phyloP scores from a whole-genome alignment of 2,888 invertebrate genomes.

The Julus scandinavius region DNA sequence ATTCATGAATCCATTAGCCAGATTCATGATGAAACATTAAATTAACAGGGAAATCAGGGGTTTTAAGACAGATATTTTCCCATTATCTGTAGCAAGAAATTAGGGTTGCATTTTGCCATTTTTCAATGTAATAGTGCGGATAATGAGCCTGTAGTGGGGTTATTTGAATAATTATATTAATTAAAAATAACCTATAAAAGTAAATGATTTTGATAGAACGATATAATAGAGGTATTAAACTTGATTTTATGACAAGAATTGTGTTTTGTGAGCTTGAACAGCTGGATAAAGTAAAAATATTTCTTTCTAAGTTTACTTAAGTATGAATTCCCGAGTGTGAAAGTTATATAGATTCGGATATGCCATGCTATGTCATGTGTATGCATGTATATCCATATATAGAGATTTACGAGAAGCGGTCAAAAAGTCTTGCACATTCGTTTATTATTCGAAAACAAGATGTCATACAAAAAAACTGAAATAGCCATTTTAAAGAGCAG shows the following conservation, averaged over 20 bases:
- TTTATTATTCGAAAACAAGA: too few relatives aligned
- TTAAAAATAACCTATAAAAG: background rate
- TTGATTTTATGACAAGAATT: background rate
- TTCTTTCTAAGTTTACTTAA: too few relatives aligned
- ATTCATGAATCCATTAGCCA: background rate
- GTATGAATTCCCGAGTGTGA: too few relatives aligned
- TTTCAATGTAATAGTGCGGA: background rate
- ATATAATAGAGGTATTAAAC: background rate
- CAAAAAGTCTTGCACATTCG: too few relatives aligned
- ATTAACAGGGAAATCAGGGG: background rate
- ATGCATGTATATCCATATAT: too few relatives aligned
- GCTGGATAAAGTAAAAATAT: background rate
- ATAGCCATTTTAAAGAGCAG: too few relatives aligned
- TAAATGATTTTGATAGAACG: background rate
- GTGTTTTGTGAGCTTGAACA: background rate
- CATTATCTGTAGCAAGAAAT: background rate
- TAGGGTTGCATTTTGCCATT: background rate
- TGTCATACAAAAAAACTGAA: too few relatives aligned
- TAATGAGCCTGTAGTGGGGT: background rate
- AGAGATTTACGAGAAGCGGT: too few relatives aligned
- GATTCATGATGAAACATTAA: slow-evolving; percentile 13
- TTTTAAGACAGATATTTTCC: background rate
- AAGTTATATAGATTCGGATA: too few relatives aligned
- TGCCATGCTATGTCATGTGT: too few relatives aligned
- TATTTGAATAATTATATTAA: background rate